Percentiles rank a stretch among this genome's conserved stretches.
phyloP scores from a whole-genome alignment of 2,797 vertebrate species.

The Lepus townsendii region DNA sequence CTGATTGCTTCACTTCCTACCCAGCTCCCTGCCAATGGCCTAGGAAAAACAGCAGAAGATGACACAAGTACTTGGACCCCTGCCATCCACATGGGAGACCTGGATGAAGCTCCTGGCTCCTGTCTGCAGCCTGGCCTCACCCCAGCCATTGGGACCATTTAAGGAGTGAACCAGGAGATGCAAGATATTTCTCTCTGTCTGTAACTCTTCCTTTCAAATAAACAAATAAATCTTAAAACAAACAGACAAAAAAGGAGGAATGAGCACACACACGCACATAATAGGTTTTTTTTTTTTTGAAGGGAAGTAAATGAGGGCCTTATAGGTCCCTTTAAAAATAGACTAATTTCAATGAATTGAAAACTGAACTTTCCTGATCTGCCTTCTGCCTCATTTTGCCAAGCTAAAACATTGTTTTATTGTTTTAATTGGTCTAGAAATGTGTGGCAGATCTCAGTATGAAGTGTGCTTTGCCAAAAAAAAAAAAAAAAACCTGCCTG shows the following conservation, averaged over 20 bases:
- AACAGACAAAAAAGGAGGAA: not conserved
- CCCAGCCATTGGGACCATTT: too few species aligned
- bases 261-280: not conserved
- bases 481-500: not conserved
- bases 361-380: not conserved
- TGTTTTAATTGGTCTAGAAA: constrained; percentile 14
- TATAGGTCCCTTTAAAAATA: not conserved
- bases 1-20: too few species aligned
- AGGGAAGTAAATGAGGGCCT: not conserved
- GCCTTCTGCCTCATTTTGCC: not conserved
- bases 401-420: not conserved
- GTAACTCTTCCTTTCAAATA: too few species aligned
- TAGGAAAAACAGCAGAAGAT: too few species aligned
- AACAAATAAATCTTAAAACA: not conserved
- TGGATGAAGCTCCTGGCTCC: too few species aligned
- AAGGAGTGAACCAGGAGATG: too few species aligned
- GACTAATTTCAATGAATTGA: not conserved
- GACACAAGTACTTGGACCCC: too few species aligned
- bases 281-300: not conserved
- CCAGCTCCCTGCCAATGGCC: too few species aligned
- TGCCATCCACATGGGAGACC: too few species aligned
- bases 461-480: constrained; percentile 12
- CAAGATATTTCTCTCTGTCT: too few species aligned
- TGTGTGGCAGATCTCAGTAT: not conserved
- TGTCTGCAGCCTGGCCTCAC: too few species aligned